Base-by-base conservation (phyloP, 2,888 invertebrate species). In the Drosophila subquinaria region DNA sequence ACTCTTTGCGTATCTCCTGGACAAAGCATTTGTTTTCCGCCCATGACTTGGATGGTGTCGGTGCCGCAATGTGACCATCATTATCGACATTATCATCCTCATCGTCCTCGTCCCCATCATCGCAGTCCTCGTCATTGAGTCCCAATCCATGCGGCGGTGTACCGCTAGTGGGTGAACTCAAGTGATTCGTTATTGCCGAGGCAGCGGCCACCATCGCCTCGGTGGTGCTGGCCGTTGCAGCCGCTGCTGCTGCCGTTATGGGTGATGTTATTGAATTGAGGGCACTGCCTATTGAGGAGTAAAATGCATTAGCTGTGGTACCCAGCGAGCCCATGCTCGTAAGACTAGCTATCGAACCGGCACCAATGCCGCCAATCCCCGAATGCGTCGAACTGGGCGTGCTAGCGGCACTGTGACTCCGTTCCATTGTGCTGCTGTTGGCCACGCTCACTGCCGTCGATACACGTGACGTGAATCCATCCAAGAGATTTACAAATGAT, bases 21-120 rank as follows among this genome's bases (percentile, higher is more conserved):
- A 97, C 97, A 9, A 96, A 96, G 53, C 95, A 95, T 70, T 96
- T 94, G 23, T 97, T 94, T 92, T 97, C 97, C 2, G 96, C 95
- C 97, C 97, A 97, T 59, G 95, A 94, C 87, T 94, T 93, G 92
- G 94, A 77, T 4, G 87, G 89, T 13, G 88, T 88, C 4, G 86
- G 89, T 9, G 90, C 89, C 1, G 90, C 82, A 27, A 88, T 82
- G 61, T 90, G 88, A 0, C 86, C 81, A 69, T 90, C 88, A 68
- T 89, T 86, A 33, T 84, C 82, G 17, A 91, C 88, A 27, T 84
- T 81, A 60, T 90, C 90, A 55, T 88, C 88, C 43, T 90, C 89
- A 13, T 90, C 89, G 5, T 90, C 90, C 40, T 88, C 90, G 48
- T 85, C 87, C 17, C 75, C 80, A 35, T 90, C 90, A 55, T 89